Conservation (phyloP, 2,113 vertebrate genomes). For the Hydropotes inermis region DNA sequence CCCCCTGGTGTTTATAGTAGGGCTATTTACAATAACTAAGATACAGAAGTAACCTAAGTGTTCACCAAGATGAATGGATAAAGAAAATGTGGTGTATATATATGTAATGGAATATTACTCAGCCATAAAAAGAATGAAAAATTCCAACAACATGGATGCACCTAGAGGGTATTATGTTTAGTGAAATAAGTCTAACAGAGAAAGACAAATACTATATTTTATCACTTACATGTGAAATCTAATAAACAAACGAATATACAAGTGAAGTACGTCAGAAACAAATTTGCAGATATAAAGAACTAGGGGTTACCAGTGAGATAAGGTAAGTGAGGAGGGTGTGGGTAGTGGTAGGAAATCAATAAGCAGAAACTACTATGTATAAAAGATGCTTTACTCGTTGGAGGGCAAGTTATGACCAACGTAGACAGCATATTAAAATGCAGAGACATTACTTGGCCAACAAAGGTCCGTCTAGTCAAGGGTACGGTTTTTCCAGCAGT, state of each 20-base stretch:
- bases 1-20: background rate
- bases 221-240: background rate
- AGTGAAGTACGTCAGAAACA: background rate
- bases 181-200: background rate
- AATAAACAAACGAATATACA: background rate
- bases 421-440: background rate
- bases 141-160: background rate
- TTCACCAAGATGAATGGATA: background rate
- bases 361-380: background rate
- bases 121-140: background rate
- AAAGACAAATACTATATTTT: background rate
- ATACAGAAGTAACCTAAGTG: background rate
- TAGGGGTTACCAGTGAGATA: background rate
- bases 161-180: background rate
- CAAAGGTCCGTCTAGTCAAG: background rate
- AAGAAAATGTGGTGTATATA: background rate
- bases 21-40: background rate
- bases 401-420: background rate
- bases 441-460: background rate
- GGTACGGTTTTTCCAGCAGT: background rate
- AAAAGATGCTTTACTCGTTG: background rate
- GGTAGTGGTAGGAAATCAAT: background rate
- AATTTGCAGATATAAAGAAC: background rate
- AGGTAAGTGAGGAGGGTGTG: background rate
- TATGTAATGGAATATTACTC: background rate